Percentiles rank a stretch among this genome's conserved stretches.
Conservation (phyloP, 1,140 invertebrate species). For the Aplysia californica region DNA sequence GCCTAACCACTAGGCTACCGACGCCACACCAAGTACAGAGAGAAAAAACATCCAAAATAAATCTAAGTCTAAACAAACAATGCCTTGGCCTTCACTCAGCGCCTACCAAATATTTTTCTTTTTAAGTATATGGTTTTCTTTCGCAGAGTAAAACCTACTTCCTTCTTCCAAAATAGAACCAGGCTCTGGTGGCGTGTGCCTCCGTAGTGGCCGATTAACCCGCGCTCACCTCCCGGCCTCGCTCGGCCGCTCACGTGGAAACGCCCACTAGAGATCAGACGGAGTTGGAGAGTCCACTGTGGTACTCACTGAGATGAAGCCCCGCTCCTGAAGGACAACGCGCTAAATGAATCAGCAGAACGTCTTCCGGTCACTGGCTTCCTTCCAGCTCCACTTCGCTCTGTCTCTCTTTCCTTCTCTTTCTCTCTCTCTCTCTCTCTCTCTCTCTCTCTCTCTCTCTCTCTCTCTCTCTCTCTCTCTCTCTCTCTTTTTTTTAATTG, state of each 20-base stretch:
- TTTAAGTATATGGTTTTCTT: too few species aligned
- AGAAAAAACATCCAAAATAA: too few species aligned
- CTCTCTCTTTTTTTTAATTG: neutral
- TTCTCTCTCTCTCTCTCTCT: neutral
- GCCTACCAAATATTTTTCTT: too few species aligned
- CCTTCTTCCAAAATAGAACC: too few species aligned
- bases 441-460: neutral
- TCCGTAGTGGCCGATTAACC: neutral
- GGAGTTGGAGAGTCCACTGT: too few species aligned
- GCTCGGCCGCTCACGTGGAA: neutral
- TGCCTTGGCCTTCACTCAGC: too few species aligned
- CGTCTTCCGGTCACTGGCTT: neutral
- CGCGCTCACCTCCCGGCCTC: neutral
- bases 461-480: neutral
- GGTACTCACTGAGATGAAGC: neutral
- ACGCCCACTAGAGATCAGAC: too few species aligned
- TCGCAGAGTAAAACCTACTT: too few species aligned
- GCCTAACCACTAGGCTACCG: too few species aligned
- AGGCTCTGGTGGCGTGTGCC: too few species aligned
- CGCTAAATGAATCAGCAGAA: neutral
- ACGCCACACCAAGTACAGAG: too few species aligned
- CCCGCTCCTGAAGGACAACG: neutral
- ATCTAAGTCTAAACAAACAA: too few species aligned
- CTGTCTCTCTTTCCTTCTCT: neutral
- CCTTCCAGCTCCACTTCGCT: neutral